These are phyloP conservation scores for Hucho hucho DNA, from an alignment of 2,113 vertebrate species.

Conservation along the genomic window DNA sequence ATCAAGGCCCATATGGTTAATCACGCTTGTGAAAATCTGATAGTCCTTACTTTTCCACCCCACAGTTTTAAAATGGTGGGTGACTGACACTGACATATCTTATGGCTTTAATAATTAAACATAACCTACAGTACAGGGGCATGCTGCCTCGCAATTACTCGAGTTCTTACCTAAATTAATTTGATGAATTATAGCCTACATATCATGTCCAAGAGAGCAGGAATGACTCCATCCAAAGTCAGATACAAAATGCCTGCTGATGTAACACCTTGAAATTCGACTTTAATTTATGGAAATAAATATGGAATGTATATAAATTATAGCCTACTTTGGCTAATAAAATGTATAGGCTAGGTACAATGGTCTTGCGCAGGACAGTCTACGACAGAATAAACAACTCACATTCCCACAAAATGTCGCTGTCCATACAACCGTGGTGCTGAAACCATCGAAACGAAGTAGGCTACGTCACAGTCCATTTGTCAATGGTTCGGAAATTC, in stretches of 20 bases:
- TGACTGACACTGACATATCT: too few species aligned
- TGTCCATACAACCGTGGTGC: background rate
- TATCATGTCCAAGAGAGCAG: background rate
- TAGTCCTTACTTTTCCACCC: too few species aligned
- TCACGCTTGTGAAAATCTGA: too few species aligned
- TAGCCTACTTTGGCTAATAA: too few species aligned
- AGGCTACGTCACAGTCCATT: background rate
- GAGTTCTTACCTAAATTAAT: background rate
- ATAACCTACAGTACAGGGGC: background rate
- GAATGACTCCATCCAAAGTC: background rate
- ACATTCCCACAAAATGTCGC: background rate
- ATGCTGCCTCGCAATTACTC: background rate
- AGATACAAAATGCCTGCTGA: too few species aligned
- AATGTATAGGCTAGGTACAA: too few species aligned
- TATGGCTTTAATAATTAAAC: conserved; percentile 23
- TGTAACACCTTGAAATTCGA: background rate
- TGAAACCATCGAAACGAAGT: background rate
- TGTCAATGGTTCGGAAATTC: background rate
- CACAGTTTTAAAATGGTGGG: too few species aligned
- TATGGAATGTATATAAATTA: too few species aligned
- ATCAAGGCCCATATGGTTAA: too few species aligned
- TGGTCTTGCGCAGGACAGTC: too few species aligned
- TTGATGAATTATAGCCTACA: background rate
- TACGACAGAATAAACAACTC: background rate
- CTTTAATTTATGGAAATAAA: background rate